Base-by-base conservation (phyloP, 2,888 invertebrate genomes). In the Fabriciana adippe region DNA sequence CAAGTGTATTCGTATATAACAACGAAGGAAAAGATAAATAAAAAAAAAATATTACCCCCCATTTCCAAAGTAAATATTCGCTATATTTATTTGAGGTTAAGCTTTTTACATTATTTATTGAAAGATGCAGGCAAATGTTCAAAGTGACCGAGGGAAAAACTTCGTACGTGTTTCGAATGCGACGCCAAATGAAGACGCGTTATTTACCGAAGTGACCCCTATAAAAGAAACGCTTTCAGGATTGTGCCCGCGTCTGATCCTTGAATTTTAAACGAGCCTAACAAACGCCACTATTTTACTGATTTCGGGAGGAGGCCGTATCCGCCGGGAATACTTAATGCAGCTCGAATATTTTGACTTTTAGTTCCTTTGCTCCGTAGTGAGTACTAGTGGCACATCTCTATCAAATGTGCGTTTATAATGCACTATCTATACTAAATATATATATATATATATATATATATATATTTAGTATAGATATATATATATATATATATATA, bases 161-260 rank as follows among this genome's bases (percentile, higher is more conserved):
- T 50, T 15, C 62, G 70, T 64, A 74, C 73, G 73, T 60, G 66
- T 48, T 57, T 56, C 5, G 76, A 69, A 73, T 75, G 55, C 55
- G 62, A 60, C 62, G 35, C 64, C 47, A 53, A 79, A 79, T 80
- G 81, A 84, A 86, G 88, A 87, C 84, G 83, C 85, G 85, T 83
- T 88, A 86, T 88, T 86, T 87, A 86, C 86, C 82, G 81, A 83
- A 84, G 79, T 88, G 88, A 88, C 89, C 89, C 83, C 79, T 81
- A 82, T 84, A 84, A 87, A 86, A 84, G 84, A 82, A 87, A 82
- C 78, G 80, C 83, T 80, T 75, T 76, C 79, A 80, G 82, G 83
- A 84, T 85, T 83, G 85, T 66, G 76, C 75, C 57, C 73, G 74
- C 82, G 82, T 79, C 77, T 80, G 82, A 81, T 81, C 80, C 77